phyloP scores from a whole-genome alignment of 2,888 invertebrate genomes.

The Pyrocoelia pectoralis region DNA sequence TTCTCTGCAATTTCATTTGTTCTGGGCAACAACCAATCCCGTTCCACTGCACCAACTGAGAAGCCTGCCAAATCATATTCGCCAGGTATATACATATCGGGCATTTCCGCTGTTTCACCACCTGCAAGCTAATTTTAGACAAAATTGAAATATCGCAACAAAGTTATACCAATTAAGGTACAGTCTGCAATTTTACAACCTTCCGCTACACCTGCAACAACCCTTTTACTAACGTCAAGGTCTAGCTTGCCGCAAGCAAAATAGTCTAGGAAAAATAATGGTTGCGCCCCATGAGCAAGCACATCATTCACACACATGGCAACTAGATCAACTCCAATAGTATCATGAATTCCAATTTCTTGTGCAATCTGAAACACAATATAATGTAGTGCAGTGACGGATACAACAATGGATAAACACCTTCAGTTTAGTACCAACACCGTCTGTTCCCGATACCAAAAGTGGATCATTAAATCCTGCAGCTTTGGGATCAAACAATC shows the following conservation, averaged over 20 bases:
- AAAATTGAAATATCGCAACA: too few relatives aligned
- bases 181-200: conserved; percentile 89
- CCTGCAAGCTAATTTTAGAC: conserved; percentile 61
- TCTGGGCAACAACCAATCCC: conserved; percentile 73
- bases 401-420: conserved; percentile 57
- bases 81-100: conserved; percentile 85
- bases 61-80: conserved; percentile 98
- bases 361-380: conserved; percentile 78
- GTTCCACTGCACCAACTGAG: conserved; percentile 91
- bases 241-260: conserved; percentile 91
- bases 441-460: conserved; percentile 93
- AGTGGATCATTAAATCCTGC: conserved; percentile 81
- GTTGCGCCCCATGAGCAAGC: conserved; percentile 93
- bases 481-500: conserved; percentile 85
- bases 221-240: conserved; percentile 76
- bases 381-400: background rate
- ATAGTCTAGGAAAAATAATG: conserved; percentile 96
- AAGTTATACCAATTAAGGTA: conserved; percentile 90
- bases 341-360: conserved; percentile 77
- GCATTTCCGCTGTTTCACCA: conserved; percentile 98
- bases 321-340: conserved; percentile 93
- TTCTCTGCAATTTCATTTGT: conserved; percentile 71
- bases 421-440: conserved; percentile 96
- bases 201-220: conserved; percentile 86
- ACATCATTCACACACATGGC: conserved; percentile 99